Percentiles rank a stretch among this genome's conserved stretches.
phyloP scores from a whole-genome alignment of 2,113 vertebrate genomes.

The Mirza zaza region DNA sequence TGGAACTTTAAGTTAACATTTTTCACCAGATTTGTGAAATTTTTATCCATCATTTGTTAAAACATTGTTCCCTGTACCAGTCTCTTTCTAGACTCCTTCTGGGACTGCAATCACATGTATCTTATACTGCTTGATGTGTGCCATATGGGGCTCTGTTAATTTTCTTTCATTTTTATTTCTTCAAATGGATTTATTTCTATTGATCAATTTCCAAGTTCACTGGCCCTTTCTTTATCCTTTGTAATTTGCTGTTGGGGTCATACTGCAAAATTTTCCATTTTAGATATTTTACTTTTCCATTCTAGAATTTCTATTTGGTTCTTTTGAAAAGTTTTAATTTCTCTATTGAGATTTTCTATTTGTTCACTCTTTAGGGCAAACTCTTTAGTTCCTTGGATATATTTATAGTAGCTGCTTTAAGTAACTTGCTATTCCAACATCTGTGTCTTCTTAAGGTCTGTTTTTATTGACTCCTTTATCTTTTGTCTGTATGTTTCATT shows the following conservation, averaged over 20 bases:
- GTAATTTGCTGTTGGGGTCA: background rate
- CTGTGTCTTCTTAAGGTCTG: background rate
- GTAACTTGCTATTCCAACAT: background rate
- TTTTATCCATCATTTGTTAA: background rate
- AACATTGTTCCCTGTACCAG: background rate
- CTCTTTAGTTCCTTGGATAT: background rate
- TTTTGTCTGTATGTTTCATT: constrained; percentile 16
- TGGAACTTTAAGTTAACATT: background rate
- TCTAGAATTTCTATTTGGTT: background rate
- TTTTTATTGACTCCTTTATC: constrained; percentile 39
- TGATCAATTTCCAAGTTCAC: background rate
- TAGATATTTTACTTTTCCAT: background rate
- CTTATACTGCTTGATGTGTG: background rate
- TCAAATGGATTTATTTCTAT: background rate
- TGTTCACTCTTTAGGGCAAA: background rate
- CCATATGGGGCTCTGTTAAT: background rate
- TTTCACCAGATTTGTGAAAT: background rate
- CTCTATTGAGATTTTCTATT: background rate
- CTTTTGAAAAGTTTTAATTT: background rate
- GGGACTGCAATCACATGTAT: background rate
- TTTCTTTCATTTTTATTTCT: background rate
- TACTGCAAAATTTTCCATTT: background rate
- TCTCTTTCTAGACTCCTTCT: background rate
- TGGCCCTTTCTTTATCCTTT: background rate
- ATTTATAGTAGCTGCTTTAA: background rate